phyloP scores from a whole-genome alignment of 1,140 invertebrate species.

The Bathynomus jamesi region DNA sequence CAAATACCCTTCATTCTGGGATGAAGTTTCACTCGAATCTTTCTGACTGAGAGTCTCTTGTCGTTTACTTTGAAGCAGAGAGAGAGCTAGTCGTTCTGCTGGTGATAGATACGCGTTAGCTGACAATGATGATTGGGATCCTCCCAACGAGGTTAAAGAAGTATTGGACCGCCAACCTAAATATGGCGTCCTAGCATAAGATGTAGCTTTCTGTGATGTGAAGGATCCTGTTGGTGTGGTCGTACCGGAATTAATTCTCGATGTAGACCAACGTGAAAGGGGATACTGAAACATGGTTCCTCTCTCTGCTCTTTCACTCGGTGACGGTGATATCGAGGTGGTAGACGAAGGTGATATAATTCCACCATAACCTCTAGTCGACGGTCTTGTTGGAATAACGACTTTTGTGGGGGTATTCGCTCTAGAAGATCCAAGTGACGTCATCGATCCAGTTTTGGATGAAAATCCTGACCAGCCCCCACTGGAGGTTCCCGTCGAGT shows the following conservation, averaged over 20 bases:
- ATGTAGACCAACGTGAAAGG: slow-evolving; percentile 76
- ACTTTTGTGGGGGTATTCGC: slow-evolving; percentile 36
- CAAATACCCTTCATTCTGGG: slow-evolving; percentile 13
- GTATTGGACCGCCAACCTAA: slow-evolving; percentile 83
- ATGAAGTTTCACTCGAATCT: slow-evolving; percentile 1
- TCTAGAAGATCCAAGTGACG: slow-evolving; percentile 29
- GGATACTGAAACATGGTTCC: slow-evolving; percentile 37
- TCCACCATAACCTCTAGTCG: slow-evolving; percentile 18
- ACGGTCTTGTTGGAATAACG: slow-evolving; percentile 35
- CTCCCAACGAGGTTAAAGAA: slow-evolving; percentile 56
- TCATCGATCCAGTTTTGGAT: slow-evolving; percentile 33
- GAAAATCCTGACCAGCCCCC: slow-evolving; percentile 37
- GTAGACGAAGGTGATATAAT: slow-evolving; percentile 31
- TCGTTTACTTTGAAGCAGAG: slow-evolving; percentile 44
- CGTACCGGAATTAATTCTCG: slow-evolving; percentile 64
- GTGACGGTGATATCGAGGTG: slow-evolving; percentile 22
- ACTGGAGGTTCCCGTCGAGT: not conserved
- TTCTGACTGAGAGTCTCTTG: slow-evolving; percentile 4
- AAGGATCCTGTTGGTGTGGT: slow-evolving; percentile 35
- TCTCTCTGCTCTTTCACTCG: slow-evolving; percentile 18
- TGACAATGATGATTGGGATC: slow-evolving; percentile 22
- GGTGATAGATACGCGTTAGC: slow-evolving; percentile 55
- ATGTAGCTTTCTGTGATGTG: slow-evolving; percentile 8
- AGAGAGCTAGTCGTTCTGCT: slow-evolving; percentile 67
- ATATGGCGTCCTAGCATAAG: slow-evolving; percentile 57